These are phyloP conservation scores for Serilophus lunatus DNA, from an alignment of 2,113 vertebrate species.

Conservation along the genomic window DNA sequence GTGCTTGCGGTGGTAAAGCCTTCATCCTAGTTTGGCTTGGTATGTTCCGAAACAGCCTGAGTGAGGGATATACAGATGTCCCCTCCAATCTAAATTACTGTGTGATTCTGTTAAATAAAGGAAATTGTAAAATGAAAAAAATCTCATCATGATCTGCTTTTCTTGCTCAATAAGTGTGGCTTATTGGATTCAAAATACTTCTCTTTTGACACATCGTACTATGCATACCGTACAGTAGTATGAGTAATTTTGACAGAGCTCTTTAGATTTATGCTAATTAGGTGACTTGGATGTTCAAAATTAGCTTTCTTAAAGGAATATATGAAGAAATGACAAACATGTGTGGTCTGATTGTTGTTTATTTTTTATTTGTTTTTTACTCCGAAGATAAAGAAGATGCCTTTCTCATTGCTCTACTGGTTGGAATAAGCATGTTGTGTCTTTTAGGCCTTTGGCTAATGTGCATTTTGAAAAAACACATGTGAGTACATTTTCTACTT, in stretches of 20 bases:
- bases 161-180: neutral
- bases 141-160: neutral
- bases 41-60: neutral
- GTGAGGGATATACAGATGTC: neutral
- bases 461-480: slow-evolving; percentile 52
- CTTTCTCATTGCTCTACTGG: neutral
- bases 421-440: slow-evolving; percentile 60
- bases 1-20: neutral
- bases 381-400: slow-evolving; percentile 62
- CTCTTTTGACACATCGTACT: neutral
- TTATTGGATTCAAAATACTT: neutral
- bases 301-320: neutral
- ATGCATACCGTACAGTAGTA: neutral
- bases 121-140: neutral
- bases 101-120: neutral
- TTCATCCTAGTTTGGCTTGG: neutral
- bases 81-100: neutral
- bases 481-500: slow-evolving; percentile 59
- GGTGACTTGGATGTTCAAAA: neutral
- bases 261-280: neutral
- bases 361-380: neutral
- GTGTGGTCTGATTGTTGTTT: neutral
- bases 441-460: slow-evolving; percentile 44
- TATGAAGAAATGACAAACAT: neutral
- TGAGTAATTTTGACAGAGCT: neutral